Conservation (phyloP, 2,888 invertebrate species). For the Tridacna crocea region DNA sequence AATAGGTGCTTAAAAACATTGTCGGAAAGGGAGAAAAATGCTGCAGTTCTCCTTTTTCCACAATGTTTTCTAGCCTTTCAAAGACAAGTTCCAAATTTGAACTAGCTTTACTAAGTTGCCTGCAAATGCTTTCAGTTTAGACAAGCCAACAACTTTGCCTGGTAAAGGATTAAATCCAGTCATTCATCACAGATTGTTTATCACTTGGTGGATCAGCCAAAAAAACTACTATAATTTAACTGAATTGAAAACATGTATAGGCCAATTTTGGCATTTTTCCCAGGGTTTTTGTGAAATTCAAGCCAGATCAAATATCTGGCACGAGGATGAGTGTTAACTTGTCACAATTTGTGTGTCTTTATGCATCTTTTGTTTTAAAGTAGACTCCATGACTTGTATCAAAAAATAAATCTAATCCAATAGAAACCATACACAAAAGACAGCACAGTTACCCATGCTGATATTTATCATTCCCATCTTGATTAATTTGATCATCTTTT, state of each 20-base stretch:
- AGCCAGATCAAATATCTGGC: constrained; percentile 15
- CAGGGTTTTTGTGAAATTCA: constrained; percentile 18
- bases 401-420: background rate
- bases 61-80: no score
- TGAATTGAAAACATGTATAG: constrained; percentile 9
- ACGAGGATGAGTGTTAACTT: constrained; percentile 5
- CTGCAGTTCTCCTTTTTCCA: no score
- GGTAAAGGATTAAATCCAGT: background rate
- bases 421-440: background rate
- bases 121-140: no score
- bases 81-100: no score
- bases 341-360: background rate
- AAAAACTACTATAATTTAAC: background rate
- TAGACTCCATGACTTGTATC: background rate
- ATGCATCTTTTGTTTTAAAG: constrained; percentile 6
- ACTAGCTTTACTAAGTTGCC: no score
- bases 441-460: background rate
- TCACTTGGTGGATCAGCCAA: constrained; percentile 6
- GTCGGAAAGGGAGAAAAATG: no score
- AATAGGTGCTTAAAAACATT: no score
- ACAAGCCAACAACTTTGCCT: no score
- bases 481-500: constrained; percentile 19
- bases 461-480: constrained; percentile 15
- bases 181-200: background rate
- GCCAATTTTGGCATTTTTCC: constrained; percentile 16